Conservation (phyloP, 2,888 invertebrate genomes). For the Bugula neritina region DNA sequence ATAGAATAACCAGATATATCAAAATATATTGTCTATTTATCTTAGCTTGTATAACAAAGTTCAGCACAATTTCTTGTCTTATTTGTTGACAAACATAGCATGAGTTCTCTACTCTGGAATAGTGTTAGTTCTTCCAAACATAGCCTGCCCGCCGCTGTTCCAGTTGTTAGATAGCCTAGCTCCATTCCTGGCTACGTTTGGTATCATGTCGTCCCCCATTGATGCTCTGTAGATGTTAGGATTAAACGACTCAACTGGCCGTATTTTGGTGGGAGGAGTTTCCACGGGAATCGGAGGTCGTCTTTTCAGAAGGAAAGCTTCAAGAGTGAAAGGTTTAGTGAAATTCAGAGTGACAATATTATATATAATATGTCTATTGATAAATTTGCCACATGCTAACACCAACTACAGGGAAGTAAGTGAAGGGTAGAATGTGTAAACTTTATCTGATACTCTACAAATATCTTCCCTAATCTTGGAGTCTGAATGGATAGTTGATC, state of each 20-base stretch:
- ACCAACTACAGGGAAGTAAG: too few species aligned
- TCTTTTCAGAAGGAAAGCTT: background rate
- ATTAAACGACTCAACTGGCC: conserved; percentile 1
- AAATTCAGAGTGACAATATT: too few species aligned
- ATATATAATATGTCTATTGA: too few species aligned
- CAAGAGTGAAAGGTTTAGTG: background rate
- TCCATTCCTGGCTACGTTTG: background rate
- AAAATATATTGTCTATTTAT: background rate
- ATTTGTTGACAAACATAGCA: too few species aligned
- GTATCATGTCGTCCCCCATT: conserved; percentile 1
- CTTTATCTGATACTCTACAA: too few species aligned
- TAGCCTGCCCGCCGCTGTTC: conserved; percentile 1
- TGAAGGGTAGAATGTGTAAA: too few species aligned
- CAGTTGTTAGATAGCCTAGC: background rate
- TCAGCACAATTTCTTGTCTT: too few species aligned
- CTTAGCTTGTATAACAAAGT: too few species aligned
- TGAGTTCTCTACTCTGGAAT: background rate
- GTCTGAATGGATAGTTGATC: too few species aligned
- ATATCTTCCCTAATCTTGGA: too few species aligned
- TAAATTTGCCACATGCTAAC: too few species aligned
- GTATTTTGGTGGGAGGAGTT: background rate
- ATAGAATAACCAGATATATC: too few species aligned
- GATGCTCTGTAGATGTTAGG: conserved; percentile 9
- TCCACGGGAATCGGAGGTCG: background rate
- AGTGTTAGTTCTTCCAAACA: background rate